phyloP scores from a whole-genome alignment of 2,888 invertebrate genomes.

The Trimorus sp. region DNA sequence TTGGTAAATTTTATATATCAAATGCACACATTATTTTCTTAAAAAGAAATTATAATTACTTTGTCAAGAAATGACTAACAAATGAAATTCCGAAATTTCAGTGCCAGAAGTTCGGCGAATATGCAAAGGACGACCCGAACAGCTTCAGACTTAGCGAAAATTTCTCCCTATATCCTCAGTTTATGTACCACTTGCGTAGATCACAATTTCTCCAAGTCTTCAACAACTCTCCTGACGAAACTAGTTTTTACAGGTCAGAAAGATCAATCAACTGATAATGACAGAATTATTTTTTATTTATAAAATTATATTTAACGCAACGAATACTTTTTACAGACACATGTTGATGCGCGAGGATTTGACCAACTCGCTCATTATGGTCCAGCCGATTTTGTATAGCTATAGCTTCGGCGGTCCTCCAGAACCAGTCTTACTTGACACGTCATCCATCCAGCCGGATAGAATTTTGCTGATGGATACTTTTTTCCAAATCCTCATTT shows the following conservation, averaged over 20 bases:
- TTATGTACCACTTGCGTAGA: conserved; percentile 99
- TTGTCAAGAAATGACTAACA: not conserved
- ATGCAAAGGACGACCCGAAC: conserved; percentile 97
- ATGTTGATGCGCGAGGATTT: no score
- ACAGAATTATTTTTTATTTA: no score
- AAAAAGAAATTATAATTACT: no score
- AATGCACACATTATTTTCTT: no score
- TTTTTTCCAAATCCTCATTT: conserved; percentile 99
- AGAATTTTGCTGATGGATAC: conserved; percentile 99
- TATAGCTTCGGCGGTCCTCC: no score
- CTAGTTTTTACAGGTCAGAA: conserved; percentile 94
- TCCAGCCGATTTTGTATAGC: no score
- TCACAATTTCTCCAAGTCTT: conserved; percentile 99
- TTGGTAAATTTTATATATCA: conserved; percentile 84
- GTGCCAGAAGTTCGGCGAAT: conserved; percentile 99
- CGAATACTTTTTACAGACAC: no score
- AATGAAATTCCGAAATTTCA: conserved; percentile 81
- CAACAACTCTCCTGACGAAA: conserved; percentile 99
- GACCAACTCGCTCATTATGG: no score
- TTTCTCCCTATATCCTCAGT: conserved; percentile 99
- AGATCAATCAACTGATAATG: no score
- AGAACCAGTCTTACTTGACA: conserved; percentile 97
- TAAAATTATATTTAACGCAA: not conserved
- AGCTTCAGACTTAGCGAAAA: conserved; percentile 98
- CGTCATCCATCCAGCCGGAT: conserved; percentile 98